These are phyloP conservation scores for Agrilus biguttatus DNA, from an alignment of 2,888 invertebrate genomes.

Conservation along the genomic window DNA sequence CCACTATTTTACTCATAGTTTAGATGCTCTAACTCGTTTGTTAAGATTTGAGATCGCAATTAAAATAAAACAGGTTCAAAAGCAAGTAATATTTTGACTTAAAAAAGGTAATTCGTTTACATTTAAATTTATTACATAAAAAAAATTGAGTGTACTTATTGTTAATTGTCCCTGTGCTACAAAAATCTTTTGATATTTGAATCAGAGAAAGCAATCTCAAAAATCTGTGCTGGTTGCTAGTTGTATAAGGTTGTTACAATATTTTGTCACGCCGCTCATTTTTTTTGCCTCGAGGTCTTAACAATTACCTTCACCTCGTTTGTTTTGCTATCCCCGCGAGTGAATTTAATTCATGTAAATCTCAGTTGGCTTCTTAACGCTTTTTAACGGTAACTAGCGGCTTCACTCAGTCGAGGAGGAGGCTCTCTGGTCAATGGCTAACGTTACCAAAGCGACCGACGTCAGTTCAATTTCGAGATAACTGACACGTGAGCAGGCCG, in stretches of 20 bases:
- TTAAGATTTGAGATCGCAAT: too few relatives aligned
- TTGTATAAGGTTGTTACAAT: background rate
- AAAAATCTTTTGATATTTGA: too few relatives aligned
- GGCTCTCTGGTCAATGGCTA: constrained; percentile 12
- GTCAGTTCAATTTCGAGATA: constrained; percentile 15
- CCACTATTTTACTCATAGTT: too few relatives aligned
- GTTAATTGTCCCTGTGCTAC: too few relatives aligned
- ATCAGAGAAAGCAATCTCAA: too few relatives aligned
- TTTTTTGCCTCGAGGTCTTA: background rate
- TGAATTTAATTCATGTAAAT: constrained; percentile 11
- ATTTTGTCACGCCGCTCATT: constrained; percentile 1
- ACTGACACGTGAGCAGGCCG: constrained; percentile 16
- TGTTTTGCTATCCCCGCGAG: constrained; percentile 5
- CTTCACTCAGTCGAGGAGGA: constrained; percentile 10
- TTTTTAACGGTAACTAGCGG: constrained; percentile 14
- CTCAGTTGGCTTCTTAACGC: constrained; percentile 9
- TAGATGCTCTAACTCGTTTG: too few relatives aligned
- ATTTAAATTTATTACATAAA: too few relatives aligned
- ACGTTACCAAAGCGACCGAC: constrained; percentile 16
- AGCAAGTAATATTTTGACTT: too few relatives aligned
- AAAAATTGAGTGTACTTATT: too few relatives aligned
- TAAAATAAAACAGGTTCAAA: too few relatives aligned
- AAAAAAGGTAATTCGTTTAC: too few relatives aligned
- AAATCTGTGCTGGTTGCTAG: too few relatives aligned
- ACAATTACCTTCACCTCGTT: constrained; percentile 9